A percentile compares a stretch with the other conserved stretches of the same genome.
Evolutionary conservation across 2,797 vertebrate genomes (phyloP).

Genomic region (Siniperca obscura): DNA sequence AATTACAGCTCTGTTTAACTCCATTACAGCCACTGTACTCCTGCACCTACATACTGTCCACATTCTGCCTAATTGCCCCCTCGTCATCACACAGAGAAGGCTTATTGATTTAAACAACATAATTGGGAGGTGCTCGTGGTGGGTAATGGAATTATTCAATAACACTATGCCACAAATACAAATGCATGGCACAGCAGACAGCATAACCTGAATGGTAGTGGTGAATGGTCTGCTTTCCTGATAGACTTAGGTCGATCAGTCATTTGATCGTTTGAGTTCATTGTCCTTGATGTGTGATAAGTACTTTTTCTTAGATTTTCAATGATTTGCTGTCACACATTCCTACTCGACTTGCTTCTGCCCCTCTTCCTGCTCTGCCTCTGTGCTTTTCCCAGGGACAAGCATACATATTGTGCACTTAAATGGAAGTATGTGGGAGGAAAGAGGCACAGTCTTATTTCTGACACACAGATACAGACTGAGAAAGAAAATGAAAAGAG

Average conservation of each 20-base stretch:
- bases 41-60: constrained; percentile 60
- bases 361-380: not conserved
- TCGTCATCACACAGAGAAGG: constrained; percentile 45
- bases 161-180: not conserved
- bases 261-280: constrained; percentile 35
- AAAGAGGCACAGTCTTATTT: not conserved
- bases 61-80: constrained; percentile 48
- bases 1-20: constrained; percentile 62
- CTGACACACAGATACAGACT: not conserved
- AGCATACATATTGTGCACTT: constrained; percentile 25
- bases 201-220: constrained; percentile 30
- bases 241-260: constrained; percentile 29
- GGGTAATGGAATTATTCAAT: constrained; percentile 46
- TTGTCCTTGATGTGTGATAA: constrained; percentile 14
- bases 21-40: constrained; percentile 53
- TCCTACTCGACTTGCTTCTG: constrained; percentile 1
- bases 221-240: constrained; percentile 8
- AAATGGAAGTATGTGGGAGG: constrained; percentile 43
- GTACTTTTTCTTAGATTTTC: constrained; percentile 7
- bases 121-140: constrained; percentile 38
- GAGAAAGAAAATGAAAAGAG: constrained; percentile 10
- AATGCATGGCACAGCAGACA: not conserved
- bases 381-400: constrained; percentile 1
- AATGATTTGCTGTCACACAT: constrained; percentile 7
- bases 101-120: constrained; percentile 71